Percentiles rank a stretch among this genome's conserved stretches.
These are phyloP conservation scores for Corythoichthys intestinalis DNA, from an alignment of 2,113 vertebrate genomes.

Conservation along the genomic window DNA sequence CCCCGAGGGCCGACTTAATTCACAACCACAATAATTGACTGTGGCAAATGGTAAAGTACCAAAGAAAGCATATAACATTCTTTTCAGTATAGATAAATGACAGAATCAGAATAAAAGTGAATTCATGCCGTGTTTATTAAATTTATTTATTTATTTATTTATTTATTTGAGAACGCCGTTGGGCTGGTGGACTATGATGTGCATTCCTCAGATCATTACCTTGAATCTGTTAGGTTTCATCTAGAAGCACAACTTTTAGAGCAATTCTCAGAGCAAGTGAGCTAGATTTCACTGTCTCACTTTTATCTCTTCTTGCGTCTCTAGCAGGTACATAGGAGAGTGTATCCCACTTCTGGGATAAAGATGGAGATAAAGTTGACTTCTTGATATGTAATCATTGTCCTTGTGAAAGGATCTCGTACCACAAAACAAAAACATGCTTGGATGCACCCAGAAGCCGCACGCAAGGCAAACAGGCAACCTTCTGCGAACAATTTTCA, in stretches of 20 bases:
- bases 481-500: constrained; percentile 41
- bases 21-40: constrained; percentile 62
- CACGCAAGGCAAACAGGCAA: constrained; percentile 33
- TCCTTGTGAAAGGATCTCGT: constrained; percentile 29
- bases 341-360: constrained; percentile 36
- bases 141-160: constrained; percentile 20
- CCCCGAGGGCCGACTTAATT: constrained; percentile 67
- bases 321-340: constrained; percentile 1
- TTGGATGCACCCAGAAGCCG: constrained; percentile 1
- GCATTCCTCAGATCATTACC: constrained; percentile 52
- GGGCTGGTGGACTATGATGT: constrained; percentile 37
- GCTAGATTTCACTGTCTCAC: constrained; percentile 33
- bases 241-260: constrained; percentile 41
- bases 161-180: constrained; percentile 31
- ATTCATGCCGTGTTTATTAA: constrained; percentile 32
- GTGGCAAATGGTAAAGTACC: constrained; percentile 41
- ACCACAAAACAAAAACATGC: constrained; percentile 38
- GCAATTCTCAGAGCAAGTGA: constrained; percentile 37
- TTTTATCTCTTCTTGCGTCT: constrained; percentile 4
- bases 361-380: constrained; percentile 57
- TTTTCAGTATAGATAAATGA: constrained; percentile 24
- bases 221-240: constrained; percentile 44
- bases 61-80: constrained; percentile 31
- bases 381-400: constrained; percentile 52
- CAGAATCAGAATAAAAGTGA: constrained; percentile 48